Evolutionary conservation across 2,113 vertebrate species (phyloP).

Genomic region (Proterorhinus semilunaris): DNA sequence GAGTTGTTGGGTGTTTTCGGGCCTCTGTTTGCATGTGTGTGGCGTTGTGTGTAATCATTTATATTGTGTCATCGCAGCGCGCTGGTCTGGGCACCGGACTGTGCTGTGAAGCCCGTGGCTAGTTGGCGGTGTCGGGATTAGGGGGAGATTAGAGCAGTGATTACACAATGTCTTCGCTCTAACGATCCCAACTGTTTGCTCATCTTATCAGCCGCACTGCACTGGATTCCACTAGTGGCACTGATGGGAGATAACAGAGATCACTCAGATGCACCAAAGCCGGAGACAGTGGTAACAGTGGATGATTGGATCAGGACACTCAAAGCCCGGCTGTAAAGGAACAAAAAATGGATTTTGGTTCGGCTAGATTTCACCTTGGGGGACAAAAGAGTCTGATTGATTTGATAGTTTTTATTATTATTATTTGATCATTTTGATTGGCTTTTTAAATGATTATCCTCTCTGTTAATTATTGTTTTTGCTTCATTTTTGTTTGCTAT

Average conservation of each 20-base stretch:
- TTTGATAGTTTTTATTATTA: no score
- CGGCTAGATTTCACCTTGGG: background rate
- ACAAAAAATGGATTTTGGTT: background rate
- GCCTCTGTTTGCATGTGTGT: constrained; percentile 44
- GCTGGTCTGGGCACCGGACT: constrained; percentile 47
- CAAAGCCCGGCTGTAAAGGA: background rate
- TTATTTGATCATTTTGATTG: no score
- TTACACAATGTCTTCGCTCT: constrained; percentile 84
- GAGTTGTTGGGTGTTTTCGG: constrained; percentile 25
- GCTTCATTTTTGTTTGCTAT: no score
- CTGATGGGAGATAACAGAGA: constrained; percentile 71
- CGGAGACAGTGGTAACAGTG: constrained; percentile 3
- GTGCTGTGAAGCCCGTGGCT: constrained; percentile 51
- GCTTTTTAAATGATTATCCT: no score
- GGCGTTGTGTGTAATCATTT: constrained; percentile 19
- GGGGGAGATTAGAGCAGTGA: constrained; percentile 77
- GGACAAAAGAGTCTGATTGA: no score
- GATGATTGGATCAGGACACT: constrained; percentile 7
- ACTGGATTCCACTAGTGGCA: constrained; percentile 69
- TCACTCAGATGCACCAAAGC: constrained; percentile 43
- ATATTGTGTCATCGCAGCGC: constrained; percentile 19
- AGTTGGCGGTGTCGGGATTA: constrained; percentile 78
- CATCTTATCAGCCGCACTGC: constrained; percentile 77
- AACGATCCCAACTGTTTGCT: constrained; percentile 83
- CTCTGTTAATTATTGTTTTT: no score